Base-by-base conservation (phyloP, 2,888 invertebrate genomes). In the Galeopsomyia nigrocyanea region DNA sequence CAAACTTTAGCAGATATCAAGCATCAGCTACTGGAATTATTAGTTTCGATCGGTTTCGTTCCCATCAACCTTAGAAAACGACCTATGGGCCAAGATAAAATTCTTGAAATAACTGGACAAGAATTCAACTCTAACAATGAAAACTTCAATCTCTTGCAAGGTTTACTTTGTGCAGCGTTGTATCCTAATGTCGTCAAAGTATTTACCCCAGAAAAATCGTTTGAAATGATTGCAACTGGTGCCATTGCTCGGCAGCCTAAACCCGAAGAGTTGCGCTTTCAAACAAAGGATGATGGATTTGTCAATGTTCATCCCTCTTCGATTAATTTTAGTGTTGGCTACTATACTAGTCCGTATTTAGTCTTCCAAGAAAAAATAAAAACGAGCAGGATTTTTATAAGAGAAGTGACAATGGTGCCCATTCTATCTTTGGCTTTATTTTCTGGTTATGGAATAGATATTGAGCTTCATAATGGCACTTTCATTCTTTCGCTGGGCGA, bases 161-260 rank as follows among this genome's bases (percentile, higher is more conserved):
- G 97, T 0, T 92, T 97, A 31, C 88, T 99, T 56, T 95, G 95
- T 83, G 97, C 96, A 1, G 97, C 98, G 0, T 88, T 96, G 21
- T 98, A 98, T 87, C 98, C 98, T 0, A 96, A 97, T 83, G 91
- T 99, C 47, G 94, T 95, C 0, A 93, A 95, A 88, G 92, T 94
- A 9, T 87, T 94, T 62, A 94, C 93, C 0, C 95, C 95, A 0
- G 93, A 93, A 79, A 93, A 94, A 81, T 92, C 92, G 0, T 95
- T 91, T 84, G 90, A 92, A 80, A 90, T 91, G 83, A 92, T 92
- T 82, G 90, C 90, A 0, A 90, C 90, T 1, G 95, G 95, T 0
- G 94, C 94, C 0, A 90, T 95, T 64, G 93, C 94, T 0, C 90
- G 92, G 13, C 90, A 91, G 70, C 90, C 92, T 0, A 89, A 88